Evolutionary conservation across 1,140 invertebrate genomes (phyloP).

Genomic region (Eciton burchellii): DNA sequence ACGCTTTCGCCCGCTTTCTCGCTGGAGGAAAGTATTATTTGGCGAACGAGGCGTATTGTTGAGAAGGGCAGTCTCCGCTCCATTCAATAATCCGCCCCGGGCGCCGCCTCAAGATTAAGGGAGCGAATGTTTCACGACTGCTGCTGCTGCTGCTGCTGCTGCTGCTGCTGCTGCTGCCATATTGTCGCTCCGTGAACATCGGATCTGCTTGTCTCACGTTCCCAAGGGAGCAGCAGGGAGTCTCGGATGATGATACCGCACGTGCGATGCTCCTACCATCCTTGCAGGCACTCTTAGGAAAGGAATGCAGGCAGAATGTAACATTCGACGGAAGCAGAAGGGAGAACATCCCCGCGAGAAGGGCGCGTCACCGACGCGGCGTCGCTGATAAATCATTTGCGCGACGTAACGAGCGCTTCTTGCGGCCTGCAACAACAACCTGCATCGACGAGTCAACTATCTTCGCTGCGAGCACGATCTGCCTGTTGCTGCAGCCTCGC

Average conservation of each 20-base stretch:
- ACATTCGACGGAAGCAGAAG: no score
- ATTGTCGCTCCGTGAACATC: constrained; percentile 41
- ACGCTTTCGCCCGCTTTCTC: not conserved
- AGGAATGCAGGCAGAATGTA: no score
- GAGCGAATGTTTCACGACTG: constrained; percentile 46
- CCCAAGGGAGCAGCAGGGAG: constrained; percentile 11
- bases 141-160: no score
- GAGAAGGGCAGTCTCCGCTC: constrained; percentile 23
- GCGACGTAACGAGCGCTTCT: no score
- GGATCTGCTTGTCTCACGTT: constrained; percentile 40
- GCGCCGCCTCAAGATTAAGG: constrained; percentile 51
- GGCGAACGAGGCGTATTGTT: constrained; percentile 39
- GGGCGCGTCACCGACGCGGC: no score
- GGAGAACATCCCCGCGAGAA: no score
- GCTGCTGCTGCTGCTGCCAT: constrained; percentile 25
- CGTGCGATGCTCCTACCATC: constrained; percentile 13
- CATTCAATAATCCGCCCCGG: constrained; percentile 51
- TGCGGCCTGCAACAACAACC: not conserved
- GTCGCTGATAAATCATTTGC: no score
- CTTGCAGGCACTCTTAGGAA: constrained; percentile 37
- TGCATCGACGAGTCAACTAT: constrained; percentile 1
- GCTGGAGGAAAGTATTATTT: not conserved
- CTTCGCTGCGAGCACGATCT: not conserved
- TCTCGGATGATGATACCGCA: constrained; percentile 34
- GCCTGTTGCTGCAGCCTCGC: not conserved